phyloP scores from a whole-genome alignment of 1,140 invertebrate genomes.

The Tetragnatha versicolor region DNA sequence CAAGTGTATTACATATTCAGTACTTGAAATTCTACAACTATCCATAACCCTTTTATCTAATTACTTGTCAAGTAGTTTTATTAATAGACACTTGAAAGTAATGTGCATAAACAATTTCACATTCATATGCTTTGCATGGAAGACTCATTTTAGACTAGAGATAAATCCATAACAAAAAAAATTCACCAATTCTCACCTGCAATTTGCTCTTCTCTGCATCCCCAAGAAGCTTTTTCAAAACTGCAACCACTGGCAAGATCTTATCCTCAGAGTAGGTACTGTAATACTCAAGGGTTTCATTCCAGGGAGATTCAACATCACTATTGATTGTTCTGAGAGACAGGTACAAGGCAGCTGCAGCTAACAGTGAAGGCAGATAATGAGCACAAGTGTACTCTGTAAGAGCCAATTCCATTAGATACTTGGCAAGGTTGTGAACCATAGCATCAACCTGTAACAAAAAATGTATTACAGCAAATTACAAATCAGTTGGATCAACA shows the following conservation, averaged over 20 bases:
- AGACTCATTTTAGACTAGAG: background rate
- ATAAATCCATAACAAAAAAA: background rate
- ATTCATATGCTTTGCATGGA: background rate
- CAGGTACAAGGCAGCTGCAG: constrained; percentile 77
- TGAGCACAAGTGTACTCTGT: constrained; percentile 84
- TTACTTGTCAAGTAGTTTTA: background rate
- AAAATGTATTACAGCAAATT: too few relatives aligned
- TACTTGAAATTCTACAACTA: background rate
- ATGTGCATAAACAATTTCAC: background rate
- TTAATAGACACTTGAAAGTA: background rate
- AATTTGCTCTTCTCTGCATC: constrained; percentile 64
- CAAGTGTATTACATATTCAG: background rate
- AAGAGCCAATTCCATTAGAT: constrained; percentile 86
- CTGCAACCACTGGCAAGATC: constrained; percentile 62
- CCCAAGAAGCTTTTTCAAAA: constrained; percentile 64
- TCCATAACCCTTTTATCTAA: background rate
- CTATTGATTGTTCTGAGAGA: constrained; percentile 69
- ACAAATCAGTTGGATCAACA: too few relatives aligned
- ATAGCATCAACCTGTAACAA: constrained; percentile 69
- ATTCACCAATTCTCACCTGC: constrained; percentile 49
- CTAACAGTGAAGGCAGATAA: constrained; percentile 80
- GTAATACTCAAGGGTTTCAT: constrained; percentile 65
- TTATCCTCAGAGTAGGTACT: constrained; percentile 65
- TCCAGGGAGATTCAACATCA: constrained; percentile 63
- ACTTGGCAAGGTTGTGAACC: constrained; percentile 89